Conservation (phyloP, 2,888 invertebrate species). For the Andrena minutula region DNA sequence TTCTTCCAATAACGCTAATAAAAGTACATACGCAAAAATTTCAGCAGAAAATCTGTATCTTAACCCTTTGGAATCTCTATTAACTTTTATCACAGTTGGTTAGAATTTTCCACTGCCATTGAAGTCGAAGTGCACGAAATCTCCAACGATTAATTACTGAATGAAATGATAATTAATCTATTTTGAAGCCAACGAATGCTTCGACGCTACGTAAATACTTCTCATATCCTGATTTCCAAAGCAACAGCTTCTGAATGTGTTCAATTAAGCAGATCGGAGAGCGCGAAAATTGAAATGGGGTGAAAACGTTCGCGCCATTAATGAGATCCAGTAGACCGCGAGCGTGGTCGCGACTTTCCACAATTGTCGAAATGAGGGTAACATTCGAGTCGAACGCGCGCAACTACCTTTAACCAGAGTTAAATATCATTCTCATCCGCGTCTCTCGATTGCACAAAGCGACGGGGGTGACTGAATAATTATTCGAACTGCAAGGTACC, state of each 20-base stretch:
- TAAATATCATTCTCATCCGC: slow-evolving; percentile 54
- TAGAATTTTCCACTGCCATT: too few relatives aligned
- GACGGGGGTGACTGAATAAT: slow-evolving; percentile 60
- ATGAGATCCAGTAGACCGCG: slow-evolving; percentile 18
- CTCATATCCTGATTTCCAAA: neutral
- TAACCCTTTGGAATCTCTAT: too few relatives aligned
- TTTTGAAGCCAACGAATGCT: too few relatives aligned
- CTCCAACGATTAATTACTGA: too few relatives aligned
- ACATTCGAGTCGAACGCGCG: slow-evolving; percentile 17
- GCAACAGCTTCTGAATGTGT: neutral
- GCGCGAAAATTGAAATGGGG: slow-evolving; percentile 3
- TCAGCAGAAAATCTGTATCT: too few relatives aligned
- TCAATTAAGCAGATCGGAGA: neutral
- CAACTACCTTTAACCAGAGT: slow-evolving; percentile 31
- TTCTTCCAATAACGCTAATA: too few relatives aligned
- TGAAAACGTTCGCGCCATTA: slow-evolving; percentile 12
- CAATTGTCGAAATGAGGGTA: slow-evolving; percentile 5
- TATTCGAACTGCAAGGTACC: slow-evolving; percentile 50
- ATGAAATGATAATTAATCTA: too few relatives aligned
- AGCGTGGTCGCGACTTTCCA: slow-evolving; percentile 23
- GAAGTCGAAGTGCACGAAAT: too few relatives aligned
- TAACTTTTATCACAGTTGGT: too few relatives aligned
- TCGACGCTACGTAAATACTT: neutral
- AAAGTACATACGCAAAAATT: too few relatives aligned
- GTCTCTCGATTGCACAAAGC: slow-evolving; percentile 42